phyloP scores from a whole-genome alignment of 2,113 vertebrate species.

The Chamaetylas fuelleborni region DNA sequence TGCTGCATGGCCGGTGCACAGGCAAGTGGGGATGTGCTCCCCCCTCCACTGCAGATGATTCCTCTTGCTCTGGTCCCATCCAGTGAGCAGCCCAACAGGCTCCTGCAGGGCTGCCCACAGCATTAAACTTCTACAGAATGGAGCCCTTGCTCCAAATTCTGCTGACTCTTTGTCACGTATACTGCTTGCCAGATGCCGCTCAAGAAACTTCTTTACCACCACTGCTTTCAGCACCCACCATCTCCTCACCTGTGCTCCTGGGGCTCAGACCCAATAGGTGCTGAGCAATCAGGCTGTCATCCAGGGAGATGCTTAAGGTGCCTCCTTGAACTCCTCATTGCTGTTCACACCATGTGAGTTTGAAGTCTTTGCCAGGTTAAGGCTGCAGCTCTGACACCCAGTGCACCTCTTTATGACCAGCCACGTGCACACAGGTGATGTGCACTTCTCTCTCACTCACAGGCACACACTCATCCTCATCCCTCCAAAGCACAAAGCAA shows the following conservation, averaged over 20 bases:
- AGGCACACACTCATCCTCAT: accelerated
- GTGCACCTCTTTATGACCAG: not conserved
- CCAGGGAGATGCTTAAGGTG: accelerated
- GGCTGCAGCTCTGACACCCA: accelerated
- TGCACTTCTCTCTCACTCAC: not conserved
- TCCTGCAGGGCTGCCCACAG: not conserved
- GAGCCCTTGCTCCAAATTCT: not conserved
- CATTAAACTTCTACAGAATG: not conserved
- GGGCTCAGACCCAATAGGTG: not conserved
- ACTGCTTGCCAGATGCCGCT: not conserved
- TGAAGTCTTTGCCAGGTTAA: not conserved
- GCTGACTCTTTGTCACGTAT: accelerated
- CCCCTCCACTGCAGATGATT: not conserved
- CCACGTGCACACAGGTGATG: accelerated
- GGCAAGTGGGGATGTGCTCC: accelerated
- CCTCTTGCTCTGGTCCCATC: not conserved
- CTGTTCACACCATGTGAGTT: accelerated
- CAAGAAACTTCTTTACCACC: not conserved
- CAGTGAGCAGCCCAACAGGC: not conserved
- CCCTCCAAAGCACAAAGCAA: not conserved
- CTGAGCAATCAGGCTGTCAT: not conserved
- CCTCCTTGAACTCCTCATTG: accelerated
- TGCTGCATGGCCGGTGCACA: accelerated
- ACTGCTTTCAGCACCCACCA: not conserved
- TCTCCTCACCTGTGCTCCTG: not conserved